Evolutionary conservation across 2,113 vertebrate species (phyloP), one percentile per base, ranked within the genome.

Genomic region (Andinoacara biseriatus): DNA sequence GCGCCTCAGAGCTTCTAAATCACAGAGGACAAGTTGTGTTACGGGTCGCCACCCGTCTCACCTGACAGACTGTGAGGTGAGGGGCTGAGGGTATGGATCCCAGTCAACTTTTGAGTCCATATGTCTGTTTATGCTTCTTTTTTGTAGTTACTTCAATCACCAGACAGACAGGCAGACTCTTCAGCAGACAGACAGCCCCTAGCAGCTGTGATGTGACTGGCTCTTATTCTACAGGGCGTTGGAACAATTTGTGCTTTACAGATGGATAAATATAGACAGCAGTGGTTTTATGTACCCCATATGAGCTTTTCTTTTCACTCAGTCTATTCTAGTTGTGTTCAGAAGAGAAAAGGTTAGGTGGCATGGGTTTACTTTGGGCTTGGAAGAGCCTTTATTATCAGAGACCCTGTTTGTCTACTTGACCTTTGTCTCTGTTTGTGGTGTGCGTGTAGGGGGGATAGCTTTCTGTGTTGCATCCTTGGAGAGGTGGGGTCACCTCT

Each of bases 341-440:
- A 61, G 20, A 56, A 43, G 58, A 67, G 78, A 29, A 72, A 82
- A 58, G 29, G 56, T 82, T 60, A 35, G 63, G 77, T 13, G 35
- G 5, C 59, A 5, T 33, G 22, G 24, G 74, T 24, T 78, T 62
- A 62, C 22, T 83, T 61, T 58, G 63, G 67, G 77, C 52, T 69
- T 22, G 15, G 69, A 81, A 83, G 90, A 62, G 40, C 56, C 31
- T 67, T 10, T 76, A 69, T 81, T 86, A 56, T 86, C 76, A 89
- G 91, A 91, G 72, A 87, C 82, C 90, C 92, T 29, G 43, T 85
- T 38, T 75, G 35, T 63, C 63, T 91, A 81, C 56, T 75, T 91
- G 92, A 91, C 87, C 93, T 57, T 14, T 85, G 85, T 74, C 90
- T 92, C 78, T 82, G 84, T 92, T 89, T 2, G 0, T 84, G 40